Evolutionary conservation across 2,888 invertebrate species (phyloP).

Genomic region (Meta bourneti): DNA sequence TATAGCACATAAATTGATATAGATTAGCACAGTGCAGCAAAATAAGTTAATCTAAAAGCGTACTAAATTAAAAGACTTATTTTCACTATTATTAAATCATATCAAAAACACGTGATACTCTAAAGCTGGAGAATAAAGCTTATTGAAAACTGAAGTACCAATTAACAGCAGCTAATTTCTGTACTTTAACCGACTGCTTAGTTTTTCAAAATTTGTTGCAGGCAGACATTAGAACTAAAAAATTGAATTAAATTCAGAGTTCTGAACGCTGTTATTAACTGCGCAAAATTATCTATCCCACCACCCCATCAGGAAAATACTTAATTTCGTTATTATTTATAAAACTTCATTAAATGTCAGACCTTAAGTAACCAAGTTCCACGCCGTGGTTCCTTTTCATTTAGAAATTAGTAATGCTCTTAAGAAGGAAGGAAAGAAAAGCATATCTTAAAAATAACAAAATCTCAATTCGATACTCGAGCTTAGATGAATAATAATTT

Average conservation of each 20-base stretch:
- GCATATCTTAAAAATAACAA: constrained; percentile 26
- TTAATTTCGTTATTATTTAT: constrained; percentile 39
- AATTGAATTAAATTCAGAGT: neutral
- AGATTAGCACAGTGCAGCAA: no score
- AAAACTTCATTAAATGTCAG: constrained; percentile 56
- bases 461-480: constrained; percentile 41
- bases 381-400: constrained; percentile 11
- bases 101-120: neutral
- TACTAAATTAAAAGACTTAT: neutral
- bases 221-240: neutral
- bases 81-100: neutral
- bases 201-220: neutral
- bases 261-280: neutral
- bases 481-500: constrained; percentile 66
- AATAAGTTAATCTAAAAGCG: no score
- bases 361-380: constrained; percentile 40
- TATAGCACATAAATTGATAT: no score
- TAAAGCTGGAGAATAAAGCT: neutral
- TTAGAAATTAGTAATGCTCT: constrained; percentile 11
- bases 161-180: neutral
- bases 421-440: constrained; percentile 7
- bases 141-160: neutral
- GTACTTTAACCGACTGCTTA: neutral
- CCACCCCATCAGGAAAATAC: neutral
- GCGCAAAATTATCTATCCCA: neutral